Percentiles rank a stretch among this genome's conserved stretches.
Evolutionary conservation across 2,888 invertebrate species (phyloP).

Genomic region (Theretra japonica): DNA sequence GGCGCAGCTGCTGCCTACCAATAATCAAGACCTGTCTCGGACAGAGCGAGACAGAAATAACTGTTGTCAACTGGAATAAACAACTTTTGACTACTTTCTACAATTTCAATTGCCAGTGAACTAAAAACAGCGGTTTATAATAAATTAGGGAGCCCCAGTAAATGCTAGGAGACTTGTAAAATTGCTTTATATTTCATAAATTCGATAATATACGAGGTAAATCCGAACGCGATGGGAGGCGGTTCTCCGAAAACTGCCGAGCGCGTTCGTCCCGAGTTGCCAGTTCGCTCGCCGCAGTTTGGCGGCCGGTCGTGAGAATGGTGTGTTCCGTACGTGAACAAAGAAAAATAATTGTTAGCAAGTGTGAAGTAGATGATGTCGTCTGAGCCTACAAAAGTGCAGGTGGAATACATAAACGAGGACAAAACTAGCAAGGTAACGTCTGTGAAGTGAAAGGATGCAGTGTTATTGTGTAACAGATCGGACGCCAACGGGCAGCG

Average conservation of each 20-base stretch:
- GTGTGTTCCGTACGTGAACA: constrained; percentile 79
- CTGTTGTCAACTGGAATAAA: constrained; percentile 46
- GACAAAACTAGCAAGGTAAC: constrained; percentile 80
- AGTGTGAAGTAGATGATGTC: constrained; percentile 82
- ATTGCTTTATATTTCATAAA: constrained; percentile 41
- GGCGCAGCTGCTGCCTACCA: constrained; percentile 86
- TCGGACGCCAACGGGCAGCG: constrained; percentile 82
- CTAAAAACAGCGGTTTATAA: background rate
- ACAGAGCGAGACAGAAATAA: constrained; percentile 72
- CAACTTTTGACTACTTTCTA: constrained; percentile 20
- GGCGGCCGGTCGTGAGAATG: constrained; percentile 84
- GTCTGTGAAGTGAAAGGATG: constrained; percentile 65
- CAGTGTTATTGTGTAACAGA: constrained; percentile 80
- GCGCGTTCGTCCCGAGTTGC: constrained; percentile 63
- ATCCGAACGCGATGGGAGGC: constrained; percentile 81
- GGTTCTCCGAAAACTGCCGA: constrained; percentile 81
- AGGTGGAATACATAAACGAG: constrained; percentile 81
- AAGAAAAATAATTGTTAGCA: constrained; percentile 75
- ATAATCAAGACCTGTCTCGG: constrained; percentile 81
- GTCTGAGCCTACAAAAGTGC: constrained; percentile 80
- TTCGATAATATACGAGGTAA: constrained; percentile 55
- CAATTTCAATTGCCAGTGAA: background rate
- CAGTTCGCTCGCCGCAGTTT: constrained; percentile 82
- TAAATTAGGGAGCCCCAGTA: constrained; percentile 11
- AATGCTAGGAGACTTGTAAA: background rate